These are phyloP conservation scores for Protaetia brevitarsis DNA, from an alignment of 1,140 invertebrate genomes.

Conservation along the genomic window DNA sequence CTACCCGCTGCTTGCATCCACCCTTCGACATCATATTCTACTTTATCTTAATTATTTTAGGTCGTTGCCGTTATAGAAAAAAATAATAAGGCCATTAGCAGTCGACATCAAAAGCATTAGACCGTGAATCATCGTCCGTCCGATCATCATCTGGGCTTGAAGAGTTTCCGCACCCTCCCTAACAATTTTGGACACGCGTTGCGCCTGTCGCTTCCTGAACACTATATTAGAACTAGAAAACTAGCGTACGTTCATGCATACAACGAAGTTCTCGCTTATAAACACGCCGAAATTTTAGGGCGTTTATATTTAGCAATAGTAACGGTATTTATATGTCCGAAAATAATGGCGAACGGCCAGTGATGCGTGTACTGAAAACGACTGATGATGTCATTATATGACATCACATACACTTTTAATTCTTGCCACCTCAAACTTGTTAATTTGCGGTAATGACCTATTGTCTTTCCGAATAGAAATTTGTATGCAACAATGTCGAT, in stretches of 20 bases:
- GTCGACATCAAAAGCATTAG: constrained; percentile 9
- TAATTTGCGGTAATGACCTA: background rate
- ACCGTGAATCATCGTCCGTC: constrained; percentile 4
- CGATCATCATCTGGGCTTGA: constrained; percentile 2
- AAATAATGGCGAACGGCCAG: constrained; percentile 14
- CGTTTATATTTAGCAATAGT: constrained; percentile 17
- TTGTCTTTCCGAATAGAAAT: background rate
- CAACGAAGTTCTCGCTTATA: background rate
- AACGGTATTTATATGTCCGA: constrained; percentile 12
- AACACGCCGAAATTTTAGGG: constrained; percentile 7
- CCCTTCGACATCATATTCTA: background rate
- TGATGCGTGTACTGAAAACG: constrained; percentile 8
- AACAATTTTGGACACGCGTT: constrained; percentile 12
- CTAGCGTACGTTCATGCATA: background rate
- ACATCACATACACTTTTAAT: constrained; percentile 1
- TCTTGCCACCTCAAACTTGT: constrained; percentile 11
- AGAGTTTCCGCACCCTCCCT: constrained; percentile 1
- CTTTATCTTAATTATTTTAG: constrained; percentile 17
- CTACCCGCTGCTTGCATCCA: background rate
- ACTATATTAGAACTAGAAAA: too few relatives aligned
- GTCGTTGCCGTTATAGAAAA: constrained; percentile 5
- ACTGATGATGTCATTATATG: constrained; percentile 4
- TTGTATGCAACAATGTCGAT: background rate
- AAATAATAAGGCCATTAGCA: constrained; percentile 12
- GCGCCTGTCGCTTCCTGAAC: background rate